Conservation (phyloP, 2,888 invertebrate genomes). For the Gymnosoma rotundatum region DNA sequence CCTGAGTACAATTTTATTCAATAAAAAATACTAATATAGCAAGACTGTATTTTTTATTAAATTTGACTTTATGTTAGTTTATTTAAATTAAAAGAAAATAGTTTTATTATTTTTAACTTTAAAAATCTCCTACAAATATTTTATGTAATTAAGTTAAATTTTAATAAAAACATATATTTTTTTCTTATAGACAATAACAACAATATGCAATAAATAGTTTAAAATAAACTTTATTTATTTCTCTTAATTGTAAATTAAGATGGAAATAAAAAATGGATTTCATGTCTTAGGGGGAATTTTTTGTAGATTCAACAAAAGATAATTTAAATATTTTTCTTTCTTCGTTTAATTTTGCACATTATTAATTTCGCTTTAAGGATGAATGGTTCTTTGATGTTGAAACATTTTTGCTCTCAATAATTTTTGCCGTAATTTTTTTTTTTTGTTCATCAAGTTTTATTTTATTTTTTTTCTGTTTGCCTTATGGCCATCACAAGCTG, state of each 20-base stretch:
- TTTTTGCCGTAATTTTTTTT: conserved; percentile 2
- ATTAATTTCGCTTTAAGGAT: conserved; percentile 42
- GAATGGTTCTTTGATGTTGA: conserved; percentile 5
- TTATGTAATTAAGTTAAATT: too few species aligned
- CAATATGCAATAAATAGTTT: background rate
- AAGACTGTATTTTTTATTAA: too few species aligned
- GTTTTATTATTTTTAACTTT: too few species aligned
- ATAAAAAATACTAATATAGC: too few species aligned
- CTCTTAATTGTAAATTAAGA: conserved; percentile 9
- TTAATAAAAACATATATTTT: too few species aligned
- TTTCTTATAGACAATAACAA: too few species aligned
- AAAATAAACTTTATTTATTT: background rate
- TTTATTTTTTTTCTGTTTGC: conserved; percentile 11
- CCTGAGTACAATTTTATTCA: too few species aligned
- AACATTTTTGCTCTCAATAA: conserved; percentile 9
- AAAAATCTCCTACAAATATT: too few species aligned
- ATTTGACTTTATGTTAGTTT: too few species aligned
- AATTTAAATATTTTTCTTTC: conserved; percentile 38
- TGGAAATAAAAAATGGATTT: background rate
- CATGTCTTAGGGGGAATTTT: conserved; percentile 15
- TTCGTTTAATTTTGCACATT: conserved; percentile 42
- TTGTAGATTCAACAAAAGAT: conserved; percentile 43
- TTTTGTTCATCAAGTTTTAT: conserved; percentile 37
- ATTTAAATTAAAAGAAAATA: too few species aligned
- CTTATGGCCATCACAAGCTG: conserved; percentile 27